Evolutionary conservation across 2,888 invertebrate genomes (phyloP).

Genomic region (Parelbella ahira): DNA sequence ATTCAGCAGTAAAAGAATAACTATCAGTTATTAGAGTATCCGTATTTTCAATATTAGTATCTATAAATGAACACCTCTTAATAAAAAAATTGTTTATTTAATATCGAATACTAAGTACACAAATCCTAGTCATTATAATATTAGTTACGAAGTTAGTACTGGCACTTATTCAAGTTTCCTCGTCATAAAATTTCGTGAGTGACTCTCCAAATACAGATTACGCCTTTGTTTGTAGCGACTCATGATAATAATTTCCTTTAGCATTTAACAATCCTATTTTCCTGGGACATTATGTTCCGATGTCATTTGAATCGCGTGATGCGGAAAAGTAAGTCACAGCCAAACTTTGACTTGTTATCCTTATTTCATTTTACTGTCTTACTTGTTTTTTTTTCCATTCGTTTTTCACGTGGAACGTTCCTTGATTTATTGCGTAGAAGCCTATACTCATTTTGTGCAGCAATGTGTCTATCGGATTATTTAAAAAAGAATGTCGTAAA

Average conservation of each 20-base stretch:
- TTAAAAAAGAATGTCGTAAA: constrained; percentile 29
- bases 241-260: constrained; percentile 37
- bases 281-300: constrained; percentile 52
- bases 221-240: constrained; percentile 21
- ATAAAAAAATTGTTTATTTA: too few species aligned
- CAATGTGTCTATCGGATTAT: constrained; percentile 27
- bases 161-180: constrained; percentile 14
- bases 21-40: too few species aligned
- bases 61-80: too few species aligned
- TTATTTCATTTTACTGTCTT: constrained; percentile 61
- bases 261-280: constrained; percentile 45
- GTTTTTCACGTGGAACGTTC: constrained; percentile 54
- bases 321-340: constrained; percentile 61
- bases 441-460: constrained; percentile 25
- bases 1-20: too few species aligned
- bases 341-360: constrained; percentile 66
- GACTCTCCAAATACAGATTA: constrained; percentile 18
- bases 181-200: constrained; percentile 18
- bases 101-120: too few species aligned
- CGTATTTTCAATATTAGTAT: too few species aligned
- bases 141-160: constrained; percentile 21
- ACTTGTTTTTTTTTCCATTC: constrained; percentile 51
- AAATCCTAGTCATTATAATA: constrained; percentile 20
- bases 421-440: constrained; percentile 50
- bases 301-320: constrained; percentile 67